Evolutionary conservation across 2,797 vertebrate genomes (phyloP), one percentile per base, ranked within the genome.

Genomic region (Hapalemur alaotrensis): DNA sequence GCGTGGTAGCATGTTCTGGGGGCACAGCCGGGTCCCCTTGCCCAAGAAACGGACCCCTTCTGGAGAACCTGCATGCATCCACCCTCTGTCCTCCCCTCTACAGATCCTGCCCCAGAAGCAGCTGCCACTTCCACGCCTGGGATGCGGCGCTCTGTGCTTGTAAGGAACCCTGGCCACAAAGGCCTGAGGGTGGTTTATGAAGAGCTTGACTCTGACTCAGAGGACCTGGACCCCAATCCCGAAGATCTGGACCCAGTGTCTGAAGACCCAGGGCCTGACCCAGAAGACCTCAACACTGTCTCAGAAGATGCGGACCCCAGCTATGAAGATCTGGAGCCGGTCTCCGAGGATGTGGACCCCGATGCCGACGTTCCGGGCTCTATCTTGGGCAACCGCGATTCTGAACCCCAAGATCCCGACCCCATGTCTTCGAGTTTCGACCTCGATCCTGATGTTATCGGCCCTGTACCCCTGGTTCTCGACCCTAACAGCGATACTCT

Each of bases 381-480:
- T 61, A 10, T 75, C 25, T 65, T 84, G 28, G 93, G 78, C 48
- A 30, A 76, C 82, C 63, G 0, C 7, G 89, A 95, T 83, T 79
- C 65, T 0, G 82, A 83, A 70, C 80, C 95, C 52, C 97, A 84
- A 83, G 95, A 97, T 81, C 91, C 95, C 5, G 95, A 97, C 75
- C 89, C 95, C 73, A 76, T 89, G 85, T 96, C 97, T 75, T 95
- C 96, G 2, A 96, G 88, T 95, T 95, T 89, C 0, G 97, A 97
- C 91, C 96, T 96, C 0, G 97, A 97, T 89, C 97, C 97, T 9
- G 96, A 97, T 8, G 97, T 97, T 43, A 97, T 98, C 7, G 97
- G 97, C 46, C 97, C 97, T 0, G 97, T 97, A 2, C 97, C 97
- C 48, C 70, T 98, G 82, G 48, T 98, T 69, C 97, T 98, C 18